These are phyloP conservation scores for Anguilla pacifica DNA, from an alignment of 2,797 vertebrate species.

Conservation along the genomic window DNA sequence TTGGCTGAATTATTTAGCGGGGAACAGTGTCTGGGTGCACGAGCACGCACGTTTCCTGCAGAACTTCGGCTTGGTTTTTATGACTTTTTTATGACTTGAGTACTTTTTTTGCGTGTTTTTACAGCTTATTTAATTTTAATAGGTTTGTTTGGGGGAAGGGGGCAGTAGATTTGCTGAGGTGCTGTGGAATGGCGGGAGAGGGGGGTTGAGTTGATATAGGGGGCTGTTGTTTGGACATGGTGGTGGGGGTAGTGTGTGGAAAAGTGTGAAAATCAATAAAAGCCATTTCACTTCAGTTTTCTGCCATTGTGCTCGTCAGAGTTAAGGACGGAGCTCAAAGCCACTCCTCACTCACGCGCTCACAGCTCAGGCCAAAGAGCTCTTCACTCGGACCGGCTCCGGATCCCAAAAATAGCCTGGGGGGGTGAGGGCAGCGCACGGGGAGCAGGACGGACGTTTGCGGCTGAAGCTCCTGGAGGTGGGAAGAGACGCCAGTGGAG, in stretches of 20 bases:
- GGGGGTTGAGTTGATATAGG: background rate
- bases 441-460: background rate
- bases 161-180: too few relatives aligned
- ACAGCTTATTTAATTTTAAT: too few relatives aligned
- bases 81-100: too few relatives aligned
- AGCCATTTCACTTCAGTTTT: background rate
- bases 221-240: background rate
- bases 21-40: background rate
- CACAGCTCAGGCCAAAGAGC: background rate
- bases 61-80: too few relatives aligned
- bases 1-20: background rate
- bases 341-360: background rate
- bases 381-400: background rate
- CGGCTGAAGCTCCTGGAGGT: background rate
- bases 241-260: background rate
- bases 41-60: too few relatives aligned
- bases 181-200: too few relatives aligned
- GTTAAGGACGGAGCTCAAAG: background rate
- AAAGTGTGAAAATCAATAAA: constrained; percentile 3
- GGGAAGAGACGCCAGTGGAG: background rate
- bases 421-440: background rate
- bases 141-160: too few relatives aligned
- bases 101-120: too few relatives aligned
- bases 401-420: background rate
- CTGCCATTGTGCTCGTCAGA: background rate